Base-by-base conservation (phyloP, 2,113 vertebrate genomes). In the Xiphophorus maculatus region DNA sequence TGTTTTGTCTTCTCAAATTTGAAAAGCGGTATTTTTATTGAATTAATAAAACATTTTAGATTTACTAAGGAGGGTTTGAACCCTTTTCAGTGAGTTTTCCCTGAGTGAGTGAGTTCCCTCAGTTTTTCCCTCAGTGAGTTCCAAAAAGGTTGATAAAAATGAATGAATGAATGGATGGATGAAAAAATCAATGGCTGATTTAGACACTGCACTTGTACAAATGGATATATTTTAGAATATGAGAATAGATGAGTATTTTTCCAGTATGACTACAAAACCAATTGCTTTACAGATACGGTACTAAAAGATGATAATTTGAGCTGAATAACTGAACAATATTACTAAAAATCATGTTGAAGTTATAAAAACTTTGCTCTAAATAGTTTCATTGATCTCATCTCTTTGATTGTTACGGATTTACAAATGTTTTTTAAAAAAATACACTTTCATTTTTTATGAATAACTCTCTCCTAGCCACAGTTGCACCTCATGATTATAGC, bases 401-500 rank as follows among this genome's bases (percentile, higher is more conserved):
- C 44, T 19, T 48, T 42, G 40, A 42, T 42, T 48, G 17, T 17
- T 48, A 48, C 3, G 4, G 44, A 48, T 48, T 48, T 5, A 19
- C 17, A 48, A 19, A 22, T 63, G 62, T 32, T 7, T 28, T 15
- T 29, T 15, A 60, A 54, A 1, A 13, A 42, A 17, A 30, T 30
- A 0, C 10, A 11, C 51, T 15, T 64, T 40, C 29, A 60, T 65
- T 73, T 63, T 35, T 76, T 80, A 88, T 77, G 72, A 65, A 82
- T 71, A 84, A 83, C 51, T 54, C 66, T 71, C 77, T 35, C 77
- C 48, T 74, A 71, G 85, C 87, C 85, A 79, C 72, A 83, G 80
- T 69, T 85, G 85, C 81, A 88, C 89, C 88, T 92, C 84, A 87
- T 48, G 81, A 82, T 86, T 85, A n/a, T 69, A 89, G 77, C 79